A percentile compares a stretch with the other conserved stretches of the same genome.
Evolutionary conservation across 2,797 vertebrate species (phyloP).

Genomic region (Anas flavirostris): DNA sequence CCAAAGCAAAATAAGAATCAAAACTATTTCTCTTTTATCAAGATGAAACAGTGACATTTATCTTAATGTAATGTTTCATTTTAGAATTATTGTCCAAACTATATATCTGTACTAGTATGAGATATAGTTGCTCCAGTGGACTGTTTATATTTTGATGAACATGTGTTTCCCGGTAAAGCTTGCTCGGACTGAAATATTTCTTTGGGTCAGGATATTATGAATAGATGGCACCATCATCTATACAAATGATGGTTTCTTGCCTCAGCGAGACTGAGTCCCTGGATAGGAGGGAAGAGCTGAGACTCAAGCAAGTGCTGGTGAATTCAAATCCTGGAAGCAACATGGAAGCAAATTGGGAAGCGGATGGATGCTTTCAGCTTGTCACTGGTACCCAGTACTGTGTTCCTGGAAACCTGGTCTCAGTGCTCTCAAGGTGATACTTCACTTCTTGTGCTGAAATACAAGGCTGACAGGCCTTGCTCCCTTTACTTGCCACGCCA

Average conservation of each 20-base stretch:
- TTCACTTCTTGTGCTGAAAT: not conserved
- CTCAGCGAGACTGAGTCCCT: not conserved
- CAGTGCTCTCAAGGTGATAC: accelerated
- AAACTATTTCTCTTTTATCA: not conserved
- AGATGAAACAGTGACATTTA: not conserved
- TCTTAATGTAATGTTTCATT: not conserved
- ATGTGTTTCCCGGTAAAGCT: not conserved
- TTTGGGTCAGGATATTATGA: not conserved
- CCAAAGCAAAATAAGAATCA: not conserved
- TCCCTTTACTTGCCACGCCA: not conserved
- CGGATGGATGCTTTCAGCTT: no score
- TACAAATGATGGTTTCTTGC: not conserved
- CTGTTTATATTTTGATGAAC: not conserved
- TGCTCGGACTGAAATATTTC: not conserved
- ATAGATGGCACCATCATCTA: not conserved
- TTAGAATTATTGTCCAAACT: not conserved
- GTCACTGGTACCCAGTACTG: not conserved
- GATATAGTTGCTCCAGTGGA: not conserved
- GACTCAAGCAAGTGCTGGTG: not conserved
- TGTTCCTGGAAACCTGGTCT: not conserved
- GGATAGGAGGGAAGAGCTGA: not conserved
- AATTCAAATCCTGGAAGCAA: not conserved
- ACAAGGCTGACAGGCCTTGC: not conserved
- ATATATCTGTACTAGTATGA: not conserved
- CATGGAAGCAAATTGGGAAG: not conserved